A percentile compares a stretch with the other conserved stretches of the same genome.
Conservation (phyloP, 2,888 invertebrate genomes). For the Sisyra terminalis region DNA sequence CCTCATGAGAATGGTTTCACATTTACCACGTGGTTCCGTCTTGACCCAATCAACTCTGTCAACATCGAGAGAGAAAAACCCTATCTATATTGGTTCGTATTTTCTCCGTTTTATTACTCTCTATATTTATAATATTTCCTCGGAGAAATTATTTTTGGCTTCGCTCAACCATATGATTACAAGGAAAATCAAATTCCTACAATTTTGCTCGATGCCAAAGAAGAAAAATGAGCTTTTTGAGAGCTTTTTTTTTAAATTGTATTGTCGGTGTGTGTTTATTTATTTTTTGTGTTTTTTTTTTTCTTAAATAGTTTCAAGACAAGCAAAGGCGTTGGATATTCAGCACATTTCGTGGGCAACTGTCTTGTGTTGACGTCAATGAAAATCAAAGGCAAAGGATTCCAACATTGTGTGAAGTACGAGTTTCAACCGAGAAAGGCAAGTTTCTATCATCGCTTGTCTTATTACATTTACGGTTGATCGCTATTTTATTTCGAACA, state of each 20-base stretch:
- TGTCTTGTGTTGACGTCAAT: conserved; percentile 96
- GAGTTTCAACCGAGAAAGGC: conserved; percentile 97
- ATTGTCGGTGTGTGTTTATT: conserved; percentile 1
- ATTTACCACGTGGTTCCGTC: conserved; percentile 97
- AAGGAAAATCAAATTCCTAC: too few species aligned
- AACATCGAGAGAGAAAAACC: conserved; percentile 98
- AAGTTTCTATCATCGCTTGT: conserved; percentile 11
- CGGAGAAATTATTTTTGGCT: too few species aligned
- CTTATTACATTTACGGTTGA: too few species aligned
- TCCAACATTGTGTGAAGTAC: conserved; percentile 99
- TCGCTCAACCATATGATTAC: too few species aligned
- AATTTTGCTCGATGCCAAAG: too few species aligned
- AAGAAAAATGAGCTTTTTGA: not conserved
- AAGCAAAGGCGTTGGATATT: conserved; percentile 96
- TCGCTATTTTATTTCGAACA: too few species aligned
- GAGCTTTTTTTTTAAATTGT: not conserved
- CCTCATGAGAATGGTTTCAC: conserved; percentile 99
- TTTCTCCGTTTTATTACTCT: not conserved
- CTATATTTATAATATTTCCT: not conserved
- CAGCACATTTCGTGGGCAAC: conserved; percentile 98
- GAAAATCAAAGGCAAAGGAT: conserved; percentile 97
- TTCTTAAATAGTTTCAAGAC: conserved; percentile 76
- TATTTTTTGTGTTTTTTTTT: conserved; percentile 11
- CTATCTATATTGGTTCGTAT: conserved; percentile 79
- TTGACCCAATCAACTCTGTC: conserved; percentile 96